These are phyloP conservation scores for Steromphala cineraria DNA, from an alignment of 2,888 invertebrate species.

Conservation along the genomic window DNA sequence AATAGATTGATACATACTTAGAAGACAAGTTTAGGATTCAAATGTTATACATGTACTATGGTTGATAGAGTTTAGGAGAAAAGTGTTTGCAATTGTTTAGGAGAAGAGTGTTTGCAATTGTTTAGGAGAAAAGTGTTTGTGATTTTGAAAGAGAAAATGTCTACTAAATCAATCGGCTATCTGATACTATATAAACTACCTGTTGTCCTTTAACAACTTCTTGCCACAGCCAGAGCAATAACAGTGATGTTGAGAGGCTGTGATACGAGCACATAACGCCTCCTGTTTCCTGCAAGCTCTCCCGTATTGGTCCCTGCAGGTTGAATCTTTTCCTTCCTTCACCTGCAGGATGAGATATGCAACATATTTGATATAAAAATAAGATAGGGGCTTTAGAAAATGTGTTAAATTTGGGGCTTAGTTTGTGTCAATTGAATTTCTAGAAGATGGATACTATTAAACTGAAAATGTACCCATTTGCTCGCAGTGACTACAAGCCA, in stretches of 20 bases:
- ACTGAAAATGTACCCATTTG: too few species aligned
- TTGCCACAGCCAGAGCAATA: conserved; percentile 48
- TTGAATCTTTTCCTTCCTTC: not conserved
- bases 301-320: conserved; percentile 30
- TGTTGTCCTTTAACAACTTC: conserved; percentile 39
- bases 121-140: not conserved
- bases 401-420: too few species aligned
- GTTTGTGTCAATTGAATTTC: too few species aligned
- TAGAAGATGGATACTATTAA: too few species aligned
- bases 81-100: not conserved
- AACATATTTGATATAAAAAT: too few species aligned
- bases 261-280: conserved; percentile 40
- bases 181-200: conserved; percentile 12
- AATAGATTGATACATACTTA: not conserved
- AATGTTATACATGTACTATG: not conserved
- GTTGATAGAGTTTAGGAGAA: not conserved
- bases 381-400: too few species aligned
- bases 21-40: too few species aligned
- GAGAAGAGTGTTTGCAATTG: too few species aligned
- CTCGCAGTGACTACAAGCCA: too few species aligned
- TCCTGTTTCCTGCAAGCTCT: conserved; percentile 38
- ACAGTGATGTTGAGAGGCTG: conserved; percentile 48
- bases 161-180: not conserved
- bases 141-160: not conserved
- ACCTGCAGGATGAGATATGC: not conserved